phyloP scores from a whole-genome alignment of 2,888 invertebrate species.

The Pharmacophagus antenor region DNA sequence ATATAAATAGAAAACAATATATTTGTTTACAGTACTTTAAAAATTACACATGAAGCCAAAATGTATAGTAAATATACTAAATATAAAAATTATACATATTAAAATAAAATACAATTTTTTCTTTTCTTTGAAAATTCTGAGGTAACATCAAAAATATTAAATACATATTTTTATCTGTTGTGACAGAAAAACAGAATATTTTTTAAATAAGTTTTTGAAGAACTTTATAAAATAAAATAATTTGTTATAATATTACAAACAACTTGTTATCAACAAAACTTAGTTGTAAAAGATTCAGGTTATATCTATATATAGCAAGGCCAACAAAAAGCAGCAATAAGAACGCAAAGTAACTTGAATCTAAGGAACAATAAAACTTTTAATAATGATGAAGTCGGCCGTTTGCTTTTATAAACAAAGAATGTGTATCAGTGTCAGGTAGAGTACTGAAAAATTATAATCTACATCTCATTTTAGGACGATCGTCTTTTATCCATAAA shows the following conservation, averaged over 20 bases:
- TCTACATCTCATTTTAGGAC: conserved; percentile 48
- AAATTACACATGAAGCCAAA: no score
- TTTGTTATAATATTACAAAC: conserved; percentile 11
- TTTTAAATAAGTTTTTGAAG: background rate
- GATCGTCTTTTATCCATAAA: conserved; percentile 48
- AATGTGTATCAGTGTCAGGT: conserved; percentile 44
- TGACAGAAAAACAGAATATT: background rate
- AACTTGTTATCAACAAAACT: conserved; percentile 11
- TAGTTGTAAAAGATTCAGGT: conserved; percentile 2
- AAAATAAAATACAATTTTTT: no score
- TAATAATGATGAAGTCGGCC: conserved; percentile 40
- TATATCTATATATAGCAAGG: conserved; percentile 45
- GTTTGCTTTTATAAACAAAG: conserved; percentile 51
- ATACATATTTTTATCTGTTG: background rate
- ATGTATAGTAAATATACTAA: no score
- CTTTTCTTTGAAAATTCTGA: no score
- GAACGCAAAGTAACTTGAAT: conserved; percentile 39
- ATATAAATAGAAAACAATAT: background rate
- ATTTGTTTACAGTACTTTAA: no score
- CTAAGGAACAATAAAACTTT: conserved; percentile 61
- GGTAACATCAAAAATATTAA: no score
- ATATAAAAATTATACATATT: no score
- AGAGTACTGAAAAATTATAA: conserved; percentile 40
- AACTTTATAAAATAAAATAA: background rate
- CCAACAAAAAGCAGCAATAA: conserved; percentile 49